Evolutionary conservation across 1,140 invertebrate genomes (phyloP), one percentile per base, ranked within the genome.

Genomic region (Apis dorsata): DNA sequence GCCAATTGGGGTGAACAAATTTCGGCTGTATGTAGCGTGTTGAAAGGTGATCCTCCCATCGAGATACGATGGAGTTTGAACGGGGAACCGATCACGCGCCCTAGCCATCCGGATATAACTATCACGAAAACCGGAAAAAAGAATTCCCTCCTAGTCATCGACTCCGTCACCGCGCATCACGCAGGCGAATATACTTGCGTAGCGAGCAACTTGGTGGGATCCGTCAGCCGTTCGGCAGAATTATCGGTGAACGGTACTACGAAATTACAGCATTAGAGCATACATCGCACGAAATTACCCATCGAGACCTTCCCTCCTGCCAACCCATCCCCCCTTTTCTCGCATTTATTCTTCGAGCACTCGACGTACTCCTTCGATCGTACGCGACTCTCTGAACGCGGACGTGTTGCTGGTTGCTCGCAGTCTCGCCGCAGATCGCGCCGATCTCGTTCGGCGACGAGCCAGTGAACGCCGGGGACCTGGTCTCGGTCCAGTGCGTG

Each of bases 151-250:
- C 93, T 97, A 74, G 96, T 95, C 44, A 97, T 97, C 88, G 95
- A 96, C 87, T 95, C 95, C 77, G 96, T 97, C 17, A 65, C 95
- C 89, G 95, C 96, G 71, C 95, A 95, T 79, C 96, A 97, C 93
- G 95, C 95, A 77, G 97, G 97, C 73, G 96, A 97, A 92, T 97
- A 97, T 89, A 96, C 96, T 34, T 97, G 97, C 88, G 95, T 95
- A 49, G 97, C 97, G n/a, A 95, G 94, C 89, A 98, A 98, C 93
- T 93, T 93, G 76, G 96, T 96, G 49, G 96, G 96, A 57, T 94
- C 94, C 51, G 95, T 95, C 72, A 95, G 95, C 87, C 96, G 96
- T 92, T 96, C 96, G 28, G 95, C 96, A 19, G 92, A 94, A 72
- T 92, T 97, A 83, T 94, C 95, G 85, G 96, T 97, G 84, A 96